These are phyloP conservation scores for Oncorhynchus kisutch DNA, from an alignment of 2,113 vertebrate species.

Conservation along the genomic window DNA sequence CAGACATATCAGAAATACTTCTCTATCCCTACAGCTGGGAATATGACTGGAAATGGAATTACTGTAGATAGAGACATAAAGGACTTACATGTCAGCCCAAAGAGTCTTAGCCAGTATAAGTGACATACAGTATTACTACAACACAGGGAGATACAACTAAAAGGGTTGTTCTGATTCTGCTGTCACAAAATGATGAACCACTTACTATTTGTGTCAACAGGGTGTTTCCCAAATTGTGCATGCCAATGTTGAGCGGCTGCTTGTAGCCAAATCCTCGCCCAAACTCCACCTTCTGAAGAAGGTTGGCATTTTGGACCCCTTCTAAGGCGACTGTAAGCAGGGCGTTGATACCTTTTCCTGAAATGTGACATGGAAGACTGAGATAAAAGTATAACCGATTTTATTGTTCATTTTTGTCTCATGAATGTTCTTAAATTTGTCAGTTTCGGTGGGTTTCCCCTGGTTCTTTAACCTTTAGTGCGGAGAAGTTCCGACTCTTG, in stretches of 20 bases:
- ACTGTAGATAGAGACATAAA: too few relatives aligned
- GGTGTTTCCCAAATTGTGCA: slow-evolving; percentile 69
- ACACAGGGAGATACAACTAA: not conserved
- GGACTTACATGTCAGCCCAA: too few relatives aligned
- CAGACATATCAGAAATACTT: not conserved
- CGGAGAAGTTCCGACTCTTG: slow-evolving; percentile 63
- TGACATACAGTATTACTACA: not conserved
- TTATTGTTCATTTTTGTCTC: not conserved
- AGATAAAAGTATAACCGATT: too few relatives aligned
- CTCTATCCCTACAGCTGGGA: not conserved
- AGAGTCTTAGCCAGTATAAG: too few relatives aligned
- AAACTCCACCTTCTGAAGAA: slow-evolving; percentile 84
- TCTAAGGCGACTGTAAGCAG: slow-evolving; percentile 81
- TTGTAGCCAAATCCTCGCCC: slow-evolving; percentile 83
- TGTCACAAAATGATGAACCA: slow-evolving; percentile 20
- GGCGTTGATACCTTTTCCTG: slow-evolving; percentile 74
- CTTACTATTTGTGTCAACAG: slow-evolving; percentile 83
- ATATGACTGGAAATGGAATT: not conserved
- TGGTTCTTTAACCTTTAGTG: slow-evolving; percentile 62
- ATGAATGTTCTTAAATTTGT: not conserved
- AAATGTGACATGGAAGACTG: not conserved
- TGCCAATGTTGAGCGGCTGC: slow-evolving; percentile 73
- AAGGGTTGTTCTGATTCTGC: not conserved
- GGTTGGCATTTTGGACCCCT: slow-evolving; percentile 57
- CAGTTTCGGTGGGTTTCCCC: not conserved